Conservation (phyloP, 2,113 vertebrate species). For the Ciconia boyciana region DNA sequence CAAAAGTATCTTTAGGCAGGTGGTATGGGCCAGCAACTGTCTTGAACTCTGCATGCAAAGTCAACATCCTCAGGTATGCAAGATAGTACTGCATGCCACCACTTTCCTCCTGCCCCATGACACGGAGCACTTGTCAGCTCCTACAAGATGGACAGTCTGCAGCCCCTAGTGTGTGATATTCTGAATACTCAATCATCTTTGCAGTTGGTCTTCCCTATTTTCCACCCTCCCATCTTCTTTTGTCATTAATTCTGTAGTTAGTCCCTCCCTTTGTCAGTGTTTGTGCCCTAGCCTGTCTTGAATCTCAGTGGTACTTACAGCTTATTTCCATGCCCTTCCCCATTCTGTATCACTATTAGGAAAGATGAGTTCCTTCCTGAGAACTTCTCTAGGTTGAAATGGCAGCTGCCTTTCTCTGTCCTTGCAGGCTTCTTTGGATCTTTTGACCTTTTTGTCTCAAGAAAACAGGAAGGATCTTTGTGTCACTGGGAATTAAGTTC, state of each 20-base stretch:
- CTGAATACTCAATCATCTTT: background rate
- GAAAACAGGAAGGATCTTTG: background rate
- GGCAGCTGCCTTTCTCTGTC: background rate
- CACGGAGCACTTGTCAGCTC: background rate
- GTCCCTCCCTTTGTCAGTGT: background rate
- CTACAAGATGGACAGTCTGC: background rate
- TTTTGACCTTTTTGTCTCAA: background rate
- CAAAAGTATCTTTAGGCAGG: background rate
- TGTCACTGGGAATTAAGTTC: background rate
- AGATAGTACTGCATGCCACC: background rate
- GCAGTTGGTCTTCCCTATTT: background rate
- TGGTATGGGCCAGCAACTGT: background rate
- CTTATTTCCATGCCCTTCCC: background rate
- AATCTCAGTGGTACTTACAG: background rate
- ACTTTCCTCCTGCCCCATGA: background rate
- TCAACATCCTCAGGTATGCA: accelerated
- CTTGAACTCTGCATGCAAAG: background rate
- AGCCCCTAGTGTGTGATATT: background rate
- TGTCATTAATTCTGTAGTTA: background rate
- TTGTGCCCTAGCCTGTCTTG: background rate
- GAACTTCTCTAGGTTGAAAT: background rate
- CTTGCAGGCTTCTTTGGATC: background rate
- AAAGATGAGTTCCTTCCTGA: background rate
- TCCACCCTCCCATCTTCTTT: background rate
- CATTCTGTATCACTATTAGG: background rate